These are phyloP conservation scores for Haliclona indistincta DNA, from an alignment of 37 sponge, comb jelly and placozoan genomes.

Conservation along the genomic window DNA sequence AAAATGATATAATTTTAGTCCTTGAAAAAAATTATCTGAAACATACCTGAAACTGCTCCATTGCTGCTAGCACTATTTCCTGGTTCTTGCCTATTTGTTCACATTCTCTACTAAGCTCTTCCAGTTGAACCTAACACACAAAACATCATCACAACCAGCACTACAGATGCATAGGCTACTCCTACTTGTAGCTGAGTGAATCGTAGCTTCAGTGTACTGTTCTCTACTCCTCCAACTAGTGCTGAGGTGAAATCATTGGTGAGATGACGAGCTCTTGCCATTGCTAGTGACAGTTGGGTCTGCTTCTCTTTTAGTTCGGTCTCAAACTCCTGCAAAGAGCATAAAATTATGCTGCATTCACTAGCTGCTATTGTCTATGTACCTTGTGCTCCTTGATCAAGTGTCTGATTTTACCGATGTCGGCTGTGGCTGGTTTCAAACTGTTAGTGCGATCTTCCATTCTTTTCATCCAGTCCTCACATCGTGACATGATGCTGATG, in stretches of 20 bases:
- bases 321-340: background rate
- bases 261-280: background rate
- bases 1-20: background rate
- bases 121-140: too few species aligned
- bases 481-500: slow-evolving; percentile 32
- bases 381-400: slow-evolving; percentile 26
- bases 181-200: slow-evolving; percentile 24
- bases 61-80: slow-evolving; percentile 31
- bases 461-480: slow-evolving; percentile 49
- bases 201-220: slow-evolving; percentile 1
- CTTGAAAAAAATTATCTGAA: background rate
- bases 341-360: background rate
- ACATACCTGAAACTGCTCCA: slow-evolving; percentile 48
- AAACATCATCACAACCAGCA: too few species aligned
- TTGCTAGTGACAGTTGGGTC: slow-evolving; percentile 2
- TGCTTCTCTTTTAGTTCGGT: background rate
- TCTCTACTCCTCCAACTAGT: slow-evolving; percentile 9
- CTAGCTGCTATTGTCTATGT: background rate
- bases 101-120: slow-evolving; percentile 20
- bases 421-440: slow-evolving; percentile 39
- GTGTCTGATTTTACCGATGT: slow-evolving; percentile 6
- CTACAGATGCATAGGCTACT: too few species aligned
- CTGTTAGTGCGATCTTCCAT: slow-evolving; percentile 40
- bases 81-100: slow-evolving; percentile 24
- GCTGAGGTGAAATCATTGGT: background rate